Evolutionary conservation across 2,888 invertebrate genomes (phyloP).

Genomic region (Tipula helvola): DNA sequence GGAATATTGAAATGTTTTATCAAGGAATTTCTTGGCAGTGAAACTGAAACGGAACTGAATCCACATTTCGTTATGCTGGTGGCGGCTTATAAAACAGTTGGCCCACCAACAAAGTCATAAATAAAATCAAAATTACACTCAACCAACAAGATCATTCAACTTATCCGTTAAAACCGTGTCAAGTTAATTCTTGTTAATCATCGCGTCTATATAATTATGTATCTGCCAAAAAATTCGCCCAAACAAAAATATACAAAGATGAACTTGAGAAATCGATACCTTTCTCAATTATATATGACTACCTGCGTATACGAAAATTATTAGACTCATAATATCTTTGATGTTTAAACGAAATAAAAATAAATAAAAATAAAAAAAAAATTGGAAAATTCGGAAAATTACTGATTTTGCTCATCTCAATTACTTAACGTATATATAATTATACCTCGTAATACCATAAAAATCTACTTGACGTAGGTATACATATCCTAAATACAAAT

Average conservation of each 20-base stretch:
- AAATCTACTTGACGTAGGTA: not conserved
- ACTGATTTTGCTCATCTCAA: not conserved
- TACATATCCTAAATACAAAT: not conserved
- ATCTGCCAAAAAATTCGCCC: not conserved
- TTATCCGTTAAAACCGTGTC: not conserved
- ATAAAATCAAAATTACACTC: not conserved
- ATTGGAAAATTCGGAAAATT: not conserved
- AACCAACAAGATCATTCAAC: not conserved
- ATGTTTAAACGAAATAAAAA: not conserved
- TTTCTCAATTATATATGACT: not conserved
- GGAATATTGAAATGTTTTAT: too few species aligned
- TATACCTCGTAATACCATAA: not conserved
- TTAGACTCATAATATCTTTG: not conserved
- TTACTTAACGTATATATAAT: not conserved
- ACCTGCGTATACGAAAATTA: not conserved
- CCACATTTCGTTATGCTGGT: too few species aligned
- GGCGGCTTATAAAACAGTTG: too few species aligned
- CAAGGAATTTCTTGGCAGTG: too few species aligned
- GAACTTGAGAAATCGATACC: not conserved
- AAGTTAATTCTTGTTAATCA: not conserved
- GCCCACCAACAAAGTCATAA: not conserved
- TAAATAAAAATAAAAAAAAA: not conserved
- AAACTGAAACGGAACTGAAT: too few species aligned
- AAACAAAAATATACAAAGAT: not conserved
- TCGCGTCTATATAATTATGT: not conserved